Evolutionary conservation across 2,113 vertebrate species (phyloP).

Genomic region (Vireo altiloquus): DNA sequence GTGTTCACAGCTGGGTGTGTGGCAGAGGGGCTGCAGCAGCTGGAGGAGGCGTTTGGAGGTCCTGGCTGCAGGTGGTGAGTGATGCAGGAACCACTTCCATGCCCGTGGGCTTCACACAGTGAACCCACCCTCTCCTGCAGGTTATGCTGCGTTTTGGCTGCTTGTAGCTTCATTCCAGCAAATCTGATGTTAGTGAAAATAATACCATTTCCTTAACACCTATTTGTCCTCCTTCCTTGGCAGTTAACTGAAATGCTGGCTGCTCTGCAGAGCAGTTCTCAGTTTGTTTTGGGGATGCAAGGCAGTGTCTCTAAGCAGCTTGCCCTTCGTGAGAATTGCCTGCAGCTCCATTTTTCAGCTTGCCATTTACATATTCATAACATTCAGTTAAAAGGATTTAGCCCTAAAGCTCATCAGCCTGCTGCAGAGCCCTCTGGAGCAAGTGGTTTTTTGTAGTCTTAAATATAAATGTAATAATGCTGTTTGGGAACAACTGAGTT

Average conservation of each 20-base stretch:
- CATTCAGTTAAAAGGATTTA: not conserved
- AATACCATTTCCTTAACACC: not conserved
- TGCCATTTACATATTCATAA: not conserved
- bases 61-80: not conserved
- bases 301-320: not conserved
- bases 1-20: not conserved
- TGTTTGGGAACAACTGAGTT: not conserved
- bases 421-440: not conserved
- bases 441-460: not conserved
- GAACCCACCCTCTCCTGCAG: not conserved
- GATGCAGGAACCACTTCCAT: rapidly evolving
- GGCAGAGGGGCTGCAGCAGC: not conserved
- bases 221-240: not conserved
- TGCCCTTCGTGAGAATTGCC: not conserved
- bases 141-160: not conserved
- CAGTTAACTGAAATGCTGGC: not conserved
- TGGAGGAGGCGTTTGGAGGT: not conserved
- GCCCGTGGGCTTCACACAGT: rapidly evolving
- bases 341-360: not conserved
- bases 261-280: not conserved
- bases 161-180: not conserved
- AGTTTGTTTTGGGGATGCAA: not conserved
- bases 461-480: not conserved
- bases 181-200: not conserved
- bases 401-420: not conserved